Base-by-base conservation (phyloP, 2,113 vertebrate genomes). In the Tragulus kanchil region DNA sequence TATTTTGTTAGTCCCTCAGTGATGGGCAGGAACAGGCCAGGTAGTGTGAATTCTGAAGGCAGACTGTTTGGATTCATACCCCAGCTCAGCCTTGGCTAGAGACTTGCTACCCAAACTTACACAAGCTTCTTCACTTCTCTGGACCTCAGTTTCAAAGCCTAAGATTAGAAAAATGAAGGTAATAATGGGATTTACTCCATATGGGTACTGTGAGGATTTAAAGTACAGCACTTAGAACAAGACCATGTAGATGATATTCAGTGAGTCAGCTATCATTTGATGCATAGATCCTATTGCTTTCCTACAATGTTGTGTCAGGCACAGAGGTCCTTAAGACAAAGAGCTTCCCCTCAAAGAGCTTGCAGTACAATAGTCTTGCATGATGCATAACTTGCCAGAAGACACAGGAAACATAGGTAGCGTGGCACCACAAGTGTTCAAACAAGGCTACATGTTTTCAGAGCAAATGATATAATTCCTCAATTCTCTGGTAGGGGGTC, bases 21-120 rank as follows among this genome's bases (percentile, higher is more conserved):
- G 59, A 97, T 15, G 71, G 48, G 64, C 12, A 28, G 16, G n/a
- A 45, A 25, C 59, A 83, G 65, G 19, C 26, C 78, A 14, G 4
- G 7, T 6, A 81, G 90, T 48, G 36, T 65, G 62, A 92, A 84
- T 95, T 87, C 58, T 90, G 69, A 96, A 95, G 56, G 71, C 62
- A 58, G 5, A 54, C 15, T 48, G 7, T 48, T 81, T 1, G 1
- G 23, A 85, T 75, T 87, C 19, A 25, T 54, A 54, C 15, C 62
- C 67, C 26, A 48, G 50, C 79, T 89, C 87, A 84, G 61, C 31
- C 36, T 87, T 64, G 85, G 52, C 54, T 26, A 23, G 36, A 56
- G 13, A 28, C 42, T 90, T 83, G 48, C 71, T 91, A 6, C 61
- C 19, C 48, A 77, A 56, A 73, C 31, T 86, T 89, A 36, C n/a